These are phyloP conservation scores for Trematomus loennbergii DNA, from an alignment of 2,113 vertebrate species.

Conservation along the genomic window DNA sequence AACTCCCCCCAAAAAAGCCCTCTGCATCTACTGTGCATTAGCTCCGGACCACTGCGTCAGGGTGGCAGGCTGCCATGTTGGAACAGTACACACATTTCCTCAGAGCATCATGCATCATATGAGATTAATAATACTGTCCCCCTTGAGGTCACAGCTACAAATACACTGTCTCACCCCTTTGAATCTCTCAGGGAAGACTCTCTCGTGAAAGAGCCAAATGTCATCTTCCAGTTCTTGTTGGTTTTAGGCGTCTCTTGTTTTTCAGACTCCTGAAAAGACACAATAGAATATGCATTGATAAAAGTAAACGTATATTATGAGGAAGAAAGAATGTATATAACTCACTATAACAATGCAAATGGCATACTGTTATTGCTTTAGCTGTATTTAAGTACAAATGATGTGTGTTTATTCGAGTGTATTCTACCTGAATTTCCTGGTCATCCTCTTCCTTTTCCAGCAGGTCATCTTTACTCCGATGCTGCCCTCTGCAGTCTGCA, in stretches of 20 bases:
- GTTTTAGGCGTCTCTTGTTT: slow-evolving; percentile 17
- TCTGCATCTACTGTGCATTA: slow-evolving; percentile 41
- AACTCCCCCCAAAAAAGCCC: slow-evolving; percentile 24
- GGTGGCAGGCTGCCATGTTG: slow-evolving; percentile 50
- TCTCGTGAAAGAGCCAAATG: slow-evolving; percentile 54
- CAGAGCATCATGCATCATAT: slow-evolving; percentile 30
- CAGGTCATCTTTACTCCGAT: slow-evolving; percentile 48
- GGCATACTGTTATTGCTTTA: not conserved
- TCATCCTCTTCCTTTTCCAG: slow-evolving; percentile 40
- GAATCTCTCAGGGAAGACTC: not conserved
- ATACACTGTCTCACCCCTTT: slow-evolving; percentile 63
- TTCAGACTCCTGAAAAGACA: slow-evolving; percentile 34
- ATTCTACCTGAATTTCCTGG: slow-evolving; percentile 41
- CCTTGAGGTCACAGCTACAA: slow-evolving; percentile 1
- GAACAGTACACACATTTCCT: slow-evolving; percentile 28
- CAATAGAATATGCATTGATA: not conserved
- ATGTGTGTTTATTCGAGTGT: not conserved
- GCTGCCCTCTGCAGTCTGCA: slow-evolving; percentile 52
- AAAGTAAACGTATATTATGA: not conserved
- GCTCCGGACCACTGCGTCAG: slow-evolving; percentile 30
- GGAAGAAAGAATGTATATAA: not conserved
- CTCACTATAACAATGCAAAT: not conserved
- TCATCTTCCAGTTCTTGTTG: slow-evolving; percentile 61
- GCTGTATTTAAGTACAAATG: not conserved
- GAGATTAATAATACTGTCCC: slow-evolving; percentile 22